Base-by-base conservation (phyloP, 2,888 invertebrate species). In the Tribolium freemani region DNA sequence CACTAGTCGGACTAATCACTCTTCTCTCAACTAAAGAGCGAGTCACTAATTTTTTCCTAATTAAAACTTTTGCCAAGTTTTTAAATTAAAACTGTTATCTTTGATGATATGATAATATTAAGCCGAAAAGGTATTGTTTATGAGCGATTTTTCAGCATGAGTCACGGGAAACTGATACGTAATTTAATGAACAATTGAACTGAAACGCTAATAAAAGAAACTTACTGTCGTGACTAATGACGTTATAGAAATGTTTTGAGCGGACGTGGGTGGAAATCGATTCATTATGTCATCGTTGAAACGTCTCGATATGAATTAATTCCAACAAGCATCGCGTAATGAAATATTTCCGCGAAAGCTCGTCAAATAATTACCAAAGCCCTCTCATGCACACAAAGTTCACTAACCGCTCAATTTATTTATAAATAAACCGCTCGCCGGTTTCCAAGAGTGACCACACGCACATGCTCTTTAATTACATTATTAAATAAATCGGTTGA, bases 161-260 rank as follows among this genome's bases (percentile, higher is more conserved):
- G 31, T 68, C 68, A 68, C 38, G 45, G 30, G 26, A 56, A 45
- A 53, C 54, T 11, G 50, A 21, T 66, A 44, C 56, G 54, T 46
- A 30, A 13, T 68, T 50, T 68, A 58, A 68, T 50, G 68, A 67
- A 68, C 68, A 68, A 68, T 68, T 68, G 57, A 53, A 68, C 48
- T 56, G 67, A 56, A 57, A 11, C 54, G 46, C 48, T 56, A 30
- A 67, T 44, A 64, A 64, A 56, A 48, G 48, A 57, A 54, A n/a
- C 44, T 10, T 51, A 26, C 66, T 54, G 38, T 38, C 66, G 46
- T 46, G 46, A 67, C 20, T 54, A 67, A 67, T 56, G 68, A 58
- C 58, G 56, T 56, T 58, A 31, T 48, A 64, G 44, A 30, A 63
- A 56, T 53, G 54, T 54, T 51, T 38, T 26, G 56, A 46, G 6